Evolutionary conservation across 2,113 vertebrate genomes (phyloP).

Genomic region (Pterocles gutturalis): DNA sequence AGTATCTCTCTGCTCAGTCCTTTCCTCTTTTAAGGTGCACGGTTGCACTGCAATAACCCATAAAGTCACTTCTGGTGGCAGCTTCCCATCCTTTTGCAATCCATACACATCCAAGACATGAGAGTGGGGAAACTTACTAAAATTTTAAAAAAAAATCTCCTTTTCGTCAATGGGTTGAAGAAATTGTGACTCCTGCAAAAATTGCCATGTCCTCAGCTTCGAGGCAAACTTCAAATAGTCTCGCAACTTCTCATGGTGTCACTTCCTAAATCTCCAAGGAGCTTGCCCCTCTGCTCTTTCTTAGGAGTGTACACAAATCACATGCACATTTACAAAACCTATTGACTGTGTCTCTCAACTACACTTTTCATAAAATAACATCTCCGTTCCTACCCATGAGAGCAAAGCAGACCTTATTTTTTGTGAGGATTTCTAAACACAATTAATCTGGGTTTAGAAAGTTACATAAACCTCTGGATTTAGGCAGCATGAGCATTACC

Average conservation of each 20-base stretch:
- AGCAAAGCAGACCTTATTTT: background rate
- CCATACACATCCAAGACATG: background rate
- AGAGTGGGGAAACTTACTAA: background rate
- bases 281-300: background rate
- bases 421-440: conserved; percentile 14
- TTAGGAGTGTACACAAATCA: background rate
- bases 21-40: background rate
- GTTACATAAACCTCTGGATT: conserved; percentile 43
- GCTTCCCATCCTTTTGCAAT: background rate
- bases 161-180: background rate
- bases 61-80: background rate
- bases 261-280: background rate
- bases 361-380: background rate
- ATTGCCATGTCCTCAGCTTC: background rate
- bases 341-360: background rate
- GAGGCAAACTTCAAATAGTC: background rate
- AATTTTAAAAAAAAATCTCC: background rate
- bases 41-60: background rate
- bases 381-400: background rate
- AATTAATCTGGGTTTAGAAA: conserved; percentile 34
- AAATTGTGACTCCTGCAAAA: background rate
- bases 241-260: background rate
- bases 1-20: background rate
- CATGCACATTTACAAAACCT: background rate
- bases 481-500: background rate